Base-by-base conservation (phyloP, 2,888 invertebrate species). In the Dorcus hopei region DNA sequence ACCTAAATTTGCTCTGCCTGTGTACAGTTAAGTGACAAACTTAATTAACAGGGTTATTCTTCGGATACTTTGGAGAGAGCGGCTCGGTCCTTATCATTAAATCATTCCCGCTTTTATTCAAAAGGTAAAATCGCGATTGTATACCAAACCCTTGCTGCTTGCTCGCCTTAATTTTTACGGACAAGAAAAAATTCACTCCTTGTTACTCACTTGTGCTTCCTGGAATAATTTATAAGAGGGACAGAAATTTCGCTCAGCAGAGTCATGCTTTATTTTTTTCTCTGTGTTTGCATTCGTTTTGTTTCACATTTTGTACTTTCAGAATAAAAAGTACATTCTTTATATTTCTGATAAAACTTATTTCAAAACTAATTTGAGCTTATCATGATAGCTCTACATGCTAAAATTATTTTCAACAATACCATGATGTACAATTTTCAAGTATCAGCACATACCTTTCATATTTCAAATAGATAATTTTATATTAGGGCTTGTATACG, bases 11-110 rank as follows among this genome's bases (percentile, higher is more conserved):
- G 73, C 75, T 73, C 74, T 71, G 74, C 69, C 74, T 71, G 74
- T 74, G 71, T 75, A 75, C 75, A 73, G 73, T 74, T 75, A 78
- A 79, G 77, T 79, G 79, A 79, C 79, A 79, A 79, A 78, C 78
- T 79, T 79, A 79, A 79, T 79, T 79, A 79, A 79, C 78, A 71
- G 75, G 74, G 74, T 75, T 75, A 76, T 78, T 77, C 68, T 70
- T 70, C 66, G 69, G 70, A 73, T 75, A 76, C 75, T 73, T 73
- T 74, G 70, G 68, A 71, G 70, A 69, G 68, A 69, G 69, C 51
- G 47, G 38, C 54, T 58, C 58, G 57, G 43, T 53, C 59, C 75
- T 75, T 76, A 76, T 76, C 76, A 67, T 72, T 68, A 69, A 72
- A 71, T 74, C 74, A 75, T 76, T 75, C 72, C 70, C 66, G 26